Evolutionary conservation across 1,140 invertebrate genomes (phyloP), one percentile per base, ranked within the genome.

Genomic region (Acromyrmex echinatior): DNA sequence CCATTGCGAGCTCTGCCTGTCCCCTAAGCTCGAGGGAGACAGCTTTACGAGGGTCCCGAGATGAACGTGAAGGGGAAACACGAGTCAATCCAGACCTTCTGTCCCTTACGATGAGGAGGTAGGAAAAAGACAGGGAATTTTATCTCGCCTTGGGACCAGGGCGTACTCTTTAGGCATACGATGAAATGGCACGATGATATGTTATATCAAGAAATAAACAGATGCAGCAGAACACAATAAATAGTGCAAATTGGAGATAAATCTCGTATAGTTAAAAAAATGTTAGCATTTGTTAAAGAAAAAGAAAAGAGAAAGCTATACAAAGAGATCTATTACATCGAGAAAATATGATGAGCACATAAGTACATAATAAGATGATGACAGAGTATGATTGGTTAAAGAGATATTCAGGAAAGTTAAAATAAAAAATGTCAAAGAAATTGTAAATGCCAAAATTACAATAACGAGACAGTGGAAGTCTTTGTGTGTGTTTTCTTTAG

Each of bases 31-130:
- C 79, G 45, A 71, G 66, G 79, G 45, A 60, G 86, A 87, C 68
- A 74, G 79, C 68, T 87, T 87, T 87, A 87, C 66, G 86, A 84
- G 78, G 79, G 86, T 87, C 60, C 49, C 18, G 39, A 84, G 86
- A 84, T 65, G 78, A 86, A 86, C 85, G 78, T 25, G 84, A 80
- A 81, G 66, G 78, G 86, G 68, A 84, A 56, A 79, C 66, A 87
- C 79, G 58, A 87, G 86, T 87, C 86, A 87, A 87, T 87, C 79
- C 68, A 63, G 68, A 63, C 45, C 51, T 81, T 66, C 60, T 49
- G 31, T 84, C 66, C 28, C 58, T 78, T 25, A 35, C 31, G 56
- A 31, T 14, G 53, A 31, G 31, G 16, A 25, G 39, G 53, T 28
- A 21, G n/a, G 35, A 51, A 39, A 49, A 51, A 49, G 10, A 56